Base-by-base conservation (phyloP, 2,888 invertebrate genomes). In the Eupeodes latifasciatus region DNA sequence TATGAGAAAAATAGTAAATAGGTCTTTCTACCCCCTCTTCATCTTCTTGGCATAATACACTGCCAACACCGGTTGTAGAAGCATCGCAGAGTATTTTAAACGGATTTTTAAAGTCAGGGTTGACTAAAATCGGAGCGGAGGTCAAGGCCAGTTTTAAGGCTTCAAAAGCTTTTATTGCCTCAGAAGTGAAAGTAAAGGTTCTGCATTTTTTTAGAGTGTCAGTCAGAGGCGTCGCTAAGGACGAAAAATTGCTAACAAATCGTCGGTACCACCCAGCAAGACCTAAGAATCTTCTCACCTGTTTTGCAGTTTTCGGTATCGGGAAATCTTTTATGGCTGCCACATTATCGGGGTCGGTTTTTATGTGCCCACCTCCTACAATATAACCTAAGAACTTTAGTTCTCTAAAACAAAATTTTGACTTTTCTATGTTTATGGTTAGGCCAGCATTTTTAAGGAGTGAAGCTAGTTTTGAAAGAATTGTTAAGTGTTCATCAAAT, bases 241-340 rank as follows among this genome's bases (percentile, higher is more conserved):
- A 36, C 7, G 36, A 36, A 36, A 36, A 36, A 7, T 53, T 53
- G 14, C 14, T 53, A 53, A 53, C 53, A 14, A 53, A 53, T 16
- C 74, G 40, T 27, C 59, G 19, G 44, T 74, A 74, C 74, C 74
- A 74, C 0, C 74, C 74, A 4, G 74, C 40, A n/a, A 74, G 9
- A 5, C 72, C 57, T 61, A 74, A 14, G 14, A 72, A 72, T 14
- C 72, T 40, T n/a, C 72, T 59, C 2, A 72, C 57, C 12, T 72
- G 72, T 10, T n/a, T 40, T 4, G 40, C 12, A 12, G 59, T 47
- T 34, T 51, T 51, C 16, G 67, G 36, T 36, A 36, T 2, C 36
- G 36, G 36, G 36, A 36, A 36, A 36, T 36, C 36, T 36, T 36
- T 36, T 36, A 36, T 36, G 36, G 36, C 36, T 36, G 36, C 36